Percentiles rank a stretch among this genome's conserved stretches.
phyloP scores from a whole-genome alignment of 1,140 invertebrate species.

The Hesperophylax magnus region DNA sequence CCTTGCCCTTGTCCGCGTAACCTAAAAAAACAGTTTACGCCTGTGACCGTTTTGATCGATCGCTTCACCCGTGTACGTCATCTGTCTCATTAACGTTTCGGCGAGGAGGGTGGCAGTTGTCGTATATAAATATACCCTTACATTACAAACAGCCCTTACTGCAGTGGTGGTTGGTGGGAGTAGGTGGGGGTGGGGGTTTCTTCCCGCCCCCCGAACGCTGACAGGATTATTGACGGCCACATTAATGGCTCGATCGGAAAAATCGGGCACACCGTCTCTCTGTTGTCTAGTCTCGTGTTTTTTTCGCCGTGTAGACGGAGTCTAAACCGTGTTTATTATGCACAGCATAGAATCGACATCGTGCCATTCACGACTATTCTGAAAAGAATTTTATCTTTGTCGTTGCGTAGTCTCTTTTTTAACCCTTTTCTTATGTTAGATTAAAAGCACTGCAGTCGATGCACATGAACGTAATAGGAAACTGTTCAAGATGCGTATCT shows the following conservation, averaged over 20 bases:
- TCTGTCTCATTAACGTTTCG: slow-evolving; percentile 23
- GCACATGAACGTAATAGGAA: too few species aligned
- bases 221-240: slow-evolving; percentile 33
- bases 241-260: slow-evolving; percentile 28
- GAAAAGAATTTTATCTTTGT: too few species aligned
- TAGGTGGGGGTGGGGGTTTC: neutral
- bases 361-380: too few species aligned
- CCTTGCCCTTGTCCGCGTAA: slow-evolving; percentile 4
- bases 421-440: too few species aligned
- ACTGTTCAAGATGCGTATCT: too few species aligned
- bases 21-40: slow-evolving; percentile 14
- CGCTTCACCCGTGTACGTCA: slow-evolving; percentile 2
- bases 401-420: too few species aligned
- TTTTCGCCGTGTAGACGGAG: neutral
- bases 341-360: too few species aligned
- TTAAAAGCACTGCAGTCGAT: too few species aligned
- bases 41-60: slow-evolving; percentile 14
- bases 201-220: neutral
- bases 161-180: neutral
- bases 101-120: neutral
- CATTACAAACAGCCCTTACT: too few species aligned
- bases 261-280: slow-evolving; percentile 6
- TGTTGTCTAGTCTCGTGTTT: slow-evolving; percentile 4
- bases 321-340: too few species aligned
- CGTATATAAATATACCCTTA: too few species aligned